phyloP scores from a whole-genome alignment of 1,140 invertebrate species.

The Anagrus nilaparvatae region DNA sequence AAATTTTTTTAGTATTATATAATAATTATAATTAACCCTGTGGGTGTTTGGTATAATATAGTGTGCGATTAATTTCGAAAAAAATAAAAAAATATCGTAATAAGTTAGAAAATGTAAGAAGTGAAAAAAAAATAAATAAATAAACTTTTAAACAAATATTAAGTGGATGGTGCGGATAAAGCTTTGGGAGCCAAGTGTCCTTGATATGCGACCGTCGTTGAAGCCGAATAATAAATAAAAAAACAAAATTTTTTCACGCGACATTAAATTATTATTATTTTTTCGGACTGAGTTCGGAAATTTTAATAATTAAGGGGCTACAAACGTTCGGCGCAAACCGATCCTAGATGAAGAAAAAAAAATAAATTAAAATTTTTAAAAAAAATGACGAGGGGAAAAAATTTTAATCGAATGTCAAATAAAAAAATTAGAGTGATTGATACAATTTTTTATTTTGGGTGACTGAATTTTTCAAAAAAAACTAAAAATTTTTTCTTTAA shows the following conservation, averaged over 20 bases:
- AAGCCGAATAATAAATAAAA: constrained; percentile 33
- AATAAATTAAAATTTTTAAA: constrained; percentile 23
- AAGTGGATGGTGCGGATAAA: constrained; percentile 39
- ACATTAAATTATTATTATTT: too few species aligned
- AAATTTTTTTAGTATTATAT: too few species aligned
- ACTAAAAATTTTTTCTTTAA: too few species aligned
- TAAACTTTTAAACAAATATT: too few species aligned
- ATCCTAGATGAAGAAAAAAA: constrained; percentile 35
- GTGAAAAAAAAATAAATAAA: too few species aligned
- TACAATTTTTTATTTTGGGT: too few species aligned
- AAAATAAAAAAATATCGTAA: not conserved
- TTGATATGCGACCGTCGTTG: constrained; percentile 45
- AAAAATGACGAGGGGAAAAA: constrained; percentile 17
- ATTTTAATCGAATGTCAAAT: constrained; percentile 11
- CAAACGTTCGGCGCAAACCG: constrained; percentile 44
- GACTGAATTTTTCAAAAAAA: too few species aligned
- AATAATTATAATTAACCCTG: too few species aligned
- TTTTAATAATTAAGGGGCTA: constrained; percentile 40
- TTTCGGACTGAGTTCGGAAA: constrained; percentile 43
- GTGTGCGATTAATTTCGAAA: too few species aligned
- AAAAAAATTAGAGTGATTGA: constrained; percentile 1
- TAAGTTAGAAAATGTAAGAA: too few species aligned
- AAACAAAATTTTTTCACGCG: too few species aligned
- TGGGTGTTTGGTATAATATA: too few species aligned
- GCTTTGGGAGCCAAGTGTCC: constrained; percentile 45